Conservation (phyloP, 1,140 invertebrate genomes). For the Episyrphus balteatus region DNA sequence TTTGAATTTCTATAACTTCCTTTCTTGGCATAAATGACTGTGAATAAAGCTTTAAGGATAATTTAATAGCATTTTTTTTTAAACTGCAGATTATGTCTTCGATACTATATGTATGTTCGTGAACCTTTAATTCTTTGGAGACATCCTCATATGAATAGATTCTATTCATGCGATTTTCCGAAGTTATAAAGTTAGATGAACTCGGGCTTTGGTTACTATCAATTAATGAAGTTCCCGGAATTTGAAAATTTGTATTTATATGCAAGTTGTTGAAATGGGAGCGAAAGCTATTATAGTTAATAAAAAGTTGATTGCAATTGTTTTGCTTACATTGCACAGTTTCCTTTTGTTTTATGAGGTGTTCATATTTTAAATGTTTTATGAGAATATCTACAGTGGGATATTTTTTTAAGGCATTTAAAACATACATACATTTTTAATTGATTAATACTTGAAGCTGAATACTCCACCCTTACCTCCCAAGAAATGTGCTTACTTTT, state of each 20-base stretch:
- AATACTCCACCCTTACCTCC: too few species aligned
- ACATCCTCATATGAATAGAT: not conserved
- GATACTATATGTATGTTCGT: not conserved
- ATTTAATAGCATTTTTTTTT: not conserved
- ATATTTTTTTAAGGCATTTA: not conserved
- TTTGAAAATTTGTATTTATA: not conserved
- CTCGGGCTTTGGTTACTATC: not conserved
- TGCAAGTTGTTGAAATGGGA: not conserved
- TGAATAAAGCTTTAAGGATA: not conserved
- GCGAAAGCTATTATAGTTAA: not conserved
- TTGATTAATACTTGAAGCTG: too few species aligned
- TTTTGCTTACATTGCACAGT: not conserved
- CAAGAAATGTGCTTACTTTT: too few species aligned
- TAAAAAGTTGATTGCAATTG: not conserved
- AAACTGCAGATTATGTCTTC: not conserved
- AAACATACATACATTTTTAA: not conserved
- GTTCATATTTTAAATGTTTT: not conserved
- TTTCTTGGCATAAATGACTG: not conserved
- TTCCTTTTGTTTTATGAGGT: not conserved
- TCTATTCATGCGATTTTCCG: not conserved
- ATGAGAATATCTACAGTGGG: not conserved
- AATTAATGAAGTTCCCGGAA: not conserved
- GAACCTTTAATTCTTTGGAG: not conserved
- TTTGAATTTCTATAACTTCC: not conserved
- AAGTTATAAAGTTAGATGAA: not conserved